Evolutionary conservation across 35 echinoderm and acorn worm species (phyloP).

Genomic region (Ptychodera flava): DNA sequence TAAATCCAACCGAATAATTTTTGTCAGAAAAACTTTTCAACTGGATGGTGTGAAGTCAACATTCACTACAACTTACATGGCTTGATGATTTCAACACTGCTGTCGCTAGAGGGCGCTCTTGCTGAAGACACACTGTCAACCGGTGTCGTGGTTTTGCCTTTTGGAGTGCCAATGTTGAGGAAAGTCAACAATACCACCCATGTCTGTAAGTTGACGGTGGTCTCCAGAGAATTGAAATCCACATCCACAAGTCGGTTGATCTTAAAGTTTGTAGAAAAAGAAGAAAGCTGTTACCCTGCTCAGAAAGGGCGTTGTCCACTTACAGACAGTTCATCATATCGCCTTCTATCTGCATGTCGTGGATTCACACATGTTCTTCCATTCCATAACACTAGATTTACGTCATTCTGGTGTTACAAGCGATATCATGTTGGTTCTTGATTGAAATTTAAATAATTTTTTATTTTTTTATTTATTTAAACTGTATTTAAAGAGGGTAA

Average conservation of each 20-base stretch:
- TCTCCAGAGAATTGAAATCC: conserved; percentile 88
- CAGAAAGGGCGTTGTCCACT: too few relatives aligned
- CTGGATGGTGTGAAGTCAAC: too few relatives aligned
- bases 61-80: background rate
- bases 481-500: background rate
- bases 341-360: too few relatives aligned
- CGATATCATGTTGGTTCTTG: background rate
- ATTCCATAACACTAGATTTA: too few relatives aligned
- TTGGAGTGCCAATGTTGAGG: conserved; percentile 68
- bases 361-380: too few relatives aligned
- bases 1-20: too few relatives aligned
- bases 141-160: conserved; percentile 14
- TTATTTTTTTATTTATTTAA: background rate
- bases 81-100: background rate
- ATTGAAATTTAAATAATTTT: background rate
- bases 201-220: conserved; percentile 89
- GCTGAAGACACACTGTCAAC: background rate
- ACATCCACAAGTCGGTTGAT: conserved; percentile 83
- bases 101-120: background rate
- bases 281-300: too few relatives aligned
- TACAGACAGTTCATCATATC: too few relatives aligned
- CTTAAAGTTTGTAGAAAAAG: conserved; percentile 16
- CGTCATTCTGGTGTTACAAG: too few relatives aligned
- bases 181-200: conserved; percentile 84
- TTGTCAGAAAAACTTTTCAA: too few relatives aligned